These are phyloP conservation scores for Pterocles burchelli DNA, from an alignment of 2,113 vertebrate species.

Conservation along the genomic window DNA sequence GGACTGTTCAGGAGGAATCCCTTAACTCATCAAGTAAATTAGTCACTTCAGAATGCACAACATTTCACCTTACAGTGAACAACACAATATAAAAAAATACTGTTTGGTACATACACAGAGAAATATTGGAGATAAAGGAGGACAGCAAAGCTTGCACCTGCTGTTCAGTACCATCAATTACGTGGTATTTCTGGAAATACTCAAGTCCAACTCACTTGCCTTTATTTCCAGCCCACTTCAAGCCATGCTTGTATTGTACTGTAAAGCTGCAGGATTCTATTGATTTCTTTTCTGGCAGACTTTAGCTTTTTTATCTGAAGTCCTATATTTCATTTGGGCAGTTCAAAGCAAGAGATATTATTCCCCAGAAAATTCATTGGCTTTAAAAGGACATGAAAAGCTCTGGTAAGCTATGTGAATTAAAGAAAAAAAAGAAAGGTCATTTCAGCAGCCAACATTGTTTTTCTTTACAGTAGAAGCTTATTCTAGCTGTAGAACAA, in stretches of 20 bases:
- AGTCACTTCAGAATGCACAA: neutral
- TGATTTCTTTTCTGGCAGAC: neutral
- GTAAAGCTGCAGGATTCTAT: neutral
- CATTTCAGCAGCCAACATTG: neutral
- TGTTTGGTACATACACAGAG: rapidly evolving
- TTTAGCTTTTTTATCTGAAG: neutral
- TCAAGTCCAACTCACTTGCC: neutral
- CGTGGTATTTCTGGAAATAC: neutral
- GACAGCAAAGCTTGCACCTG: neutral
- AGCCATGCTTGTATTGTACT: neutral
- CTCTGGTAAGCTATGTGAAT: neutral
- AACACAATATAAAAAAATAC: neutral
- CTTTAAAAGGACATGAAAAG: neutral
- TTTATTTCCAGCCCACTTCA: neutral
- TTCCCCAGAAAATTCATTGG: neutral
- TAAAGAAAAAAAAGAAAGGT: neutral
- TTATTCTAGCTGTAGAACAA: neutral
- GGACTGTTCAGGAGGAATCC: neutral
- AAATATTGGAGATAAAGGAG: neutral
- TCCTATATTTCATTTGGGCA: neutral
- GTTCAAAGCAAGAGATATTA: neutral
- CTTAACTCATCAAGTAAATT: neutral
- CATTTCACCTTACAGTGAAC: neutral
- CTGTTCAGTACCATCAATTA: neutral
- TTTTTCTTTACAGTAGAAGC: neutral